phyloP scores from a whole-genome alignment of 2,888 invertebrate genomes.

The Cryptocheilus praepositus region DNA sequence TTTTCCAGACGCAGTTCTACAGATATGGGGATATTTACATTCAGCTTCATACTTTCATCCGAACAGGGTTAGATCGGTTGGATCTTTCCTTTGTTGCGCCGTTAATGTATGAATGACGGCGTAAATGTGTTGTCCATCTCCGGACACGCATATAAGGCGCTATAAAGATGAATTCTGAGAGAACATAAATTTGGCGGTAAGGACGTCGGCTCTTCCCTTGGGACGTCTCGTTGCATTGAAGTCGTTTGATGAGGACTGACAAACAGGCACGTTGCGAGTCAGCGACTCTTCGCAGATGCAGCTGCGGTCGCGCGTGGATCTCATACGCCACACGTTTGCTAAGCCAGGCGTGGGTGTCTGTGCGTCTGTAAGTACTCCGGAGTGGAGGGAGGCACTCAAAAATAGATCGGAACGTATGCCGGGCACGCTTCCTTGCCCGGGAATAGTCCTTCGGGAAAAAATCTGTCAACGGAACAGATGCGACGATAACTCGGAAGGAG shows the following conservation, averaged over 20 bases:
- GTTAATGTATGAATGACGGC: too few relatives aligned
- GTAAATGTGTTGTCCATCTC: too few relatives aligned
- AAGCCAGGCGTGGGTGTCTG: constrained; percentile 18
- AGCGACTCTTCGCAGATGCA: constrained; percentile 23
- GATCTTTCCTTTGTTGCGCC: too few relatives aligned
- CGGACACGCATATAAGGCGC: too few relatives aligned
- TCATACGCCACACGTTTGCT: constrained; percentile 29
- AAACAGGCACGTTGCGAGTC: constrained; percentile 4
- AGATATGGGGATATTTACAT: too few relatives aligned
- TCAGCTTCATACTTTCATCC: too few relatives aligned
- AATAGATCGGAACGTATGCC: constrained; percentile 51
- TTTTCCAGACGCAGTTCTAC: too few relatives aligned
- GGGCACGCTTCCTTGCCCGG: constrained; percentile 49
- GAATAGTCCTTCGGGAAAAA: constrained; percentile 44
- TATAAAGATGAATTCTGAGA: constrained; percentile 30
- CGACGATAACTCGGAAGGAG: constrained; percentile 45
- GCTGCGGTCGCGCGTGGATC: constrained; percentile 26
- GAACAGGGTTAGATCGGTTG: too few relatives aligned
- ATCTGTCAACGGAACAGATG: constrained; percentile 60
- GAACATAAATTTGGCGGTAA: constrained; percentile 27
- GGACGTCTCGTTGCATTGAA: constrained; percentile 21
- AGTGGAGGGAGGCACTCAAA: constrained; percentile 28
- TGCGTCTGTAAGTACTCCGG: constrained; percentile 22
- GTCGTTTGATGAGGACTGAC: constrained; percentile 27
- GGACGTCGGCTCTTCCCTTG: constrained; percentile 16